Percentiles rank a stretch among this genome's conserved stretches.
Conservation (phyloP, 2,888 invertebrate genomes). For the Nineta flava region DNA sequence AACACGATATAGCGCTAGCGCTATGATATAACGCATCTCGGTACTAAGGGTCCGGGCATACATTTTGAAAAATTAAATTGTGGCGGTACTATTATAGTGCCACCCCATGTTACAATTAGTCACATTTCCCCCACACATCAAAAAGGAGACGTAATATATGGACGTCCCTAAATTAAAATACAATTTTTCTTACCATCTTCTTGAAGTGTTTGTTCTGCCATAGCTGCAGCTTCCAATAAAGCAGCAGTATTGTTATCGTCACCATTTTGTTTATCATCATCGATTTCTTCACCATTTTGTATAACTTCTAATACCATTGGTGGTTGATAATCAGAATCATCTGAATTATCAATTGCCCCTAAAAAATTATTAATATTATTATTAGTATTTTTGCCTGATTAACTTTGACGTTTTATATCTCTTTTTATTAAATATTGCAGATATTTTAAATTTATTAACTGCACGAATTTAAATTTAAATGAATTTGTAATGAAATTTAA, state of each 20-base stretch:
- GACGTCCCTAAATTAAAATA: neutral
- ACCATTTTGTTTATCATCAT: conserved; percentile 6
- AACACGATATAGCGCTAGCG: too few species aligned
- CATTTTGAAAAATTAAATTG: too few species aligned
- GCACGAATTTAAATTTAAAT: too few species aligned
- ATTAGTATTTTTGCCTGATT: neutral
- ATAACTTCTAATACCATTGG: conserved; percentile 10
- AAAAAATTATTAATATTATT: conserved; percentile 9
- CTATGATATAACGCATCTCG: too few species aligned
- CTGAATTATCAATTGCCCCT: conserved; percentile 22
- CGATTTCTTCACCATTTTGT: conserved; percentile 3
- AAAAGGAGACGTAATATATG: too few species aligned
- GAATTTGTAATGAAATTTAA: too few species aligned
- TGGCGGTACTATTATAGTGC: too few species aligned
- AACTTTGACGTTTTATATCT: neutral
- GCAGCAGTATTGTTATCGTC: conserved; percentile 13
- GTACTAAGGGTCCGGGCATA: too few species aligned
- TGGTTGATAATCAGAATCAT: conserved; percentile 24
- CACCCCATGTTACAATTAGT: too few species aligned
- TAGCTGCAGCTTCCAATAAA: conserved; percentile 17
- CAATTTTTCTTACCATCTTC: conserved; percentile 9
- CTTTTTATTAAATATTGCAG: neutral
- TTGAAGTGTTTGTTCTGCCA: conserved; percentile 17
- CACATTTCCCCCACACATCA: too few species aligned
- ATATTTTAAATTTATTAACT: too few species aligned